Evolutionary conservation across 2,113 vertebrate species (phyloP), one percentile per base, ranked within the genome.

Genomic region (Leptobrachium ailaonicum): DNA sequence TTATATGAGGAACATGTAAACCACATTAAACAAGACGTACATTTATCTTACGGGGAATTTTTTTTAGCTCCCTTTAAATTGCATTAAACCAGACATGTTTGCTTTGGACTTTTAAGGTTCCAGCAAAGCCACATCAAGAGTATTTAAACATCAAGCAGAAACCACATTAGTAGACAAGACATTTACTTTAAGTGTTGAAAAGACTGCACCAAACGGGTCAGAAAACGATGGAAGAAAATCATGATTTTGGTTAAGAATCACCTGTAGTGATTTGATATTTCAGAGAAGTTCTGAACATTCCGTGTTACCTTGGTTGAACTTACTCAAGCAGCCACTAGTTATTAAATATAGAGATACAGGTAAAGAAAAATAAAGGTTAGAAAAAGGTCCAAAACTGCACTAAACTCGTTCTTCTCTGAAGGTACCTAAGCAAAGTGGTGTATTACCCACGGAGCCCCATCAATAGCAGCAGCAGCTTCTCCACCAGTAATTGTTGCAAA

Each of bases 11-110:
- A 2, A 64, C 40, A 6, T 64, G 6, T 64, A 64, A 64, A 64
- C 62, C 62, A 64, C 62, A 32, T 64, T 64, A 58, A 58, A 58
- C 56, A 58, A 58, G 56, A 58, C 10, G 2, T 14, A 14, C 9
- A 14, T 58, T 58, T 58, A 58, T 58, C 14, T 13, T 73, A 20
- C 20, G 20, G 20, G 20, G 20, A 32, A 32, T 60, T 53, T 67
- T 80, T 66, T 10, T 20, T 6, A 54, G 40, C 44, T 64, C 32
- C 50, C 40, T 66, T 79, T 66, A 73, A 73, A 41, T 72, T 79
- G 62, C 60, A 11, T 73, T 80, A 74, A 66, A 60, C 78, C 67
- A 50, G 71, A 74, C 71, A 47, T 74, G 64, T 80, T 80, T 80
- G 47, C 60, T 40, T 73, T 73, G 63, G 47, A 73, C 42, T 58